Conservation (phyloP, 2,113 vertebrate genomes). For the Bujurquina vittata region DNA sequence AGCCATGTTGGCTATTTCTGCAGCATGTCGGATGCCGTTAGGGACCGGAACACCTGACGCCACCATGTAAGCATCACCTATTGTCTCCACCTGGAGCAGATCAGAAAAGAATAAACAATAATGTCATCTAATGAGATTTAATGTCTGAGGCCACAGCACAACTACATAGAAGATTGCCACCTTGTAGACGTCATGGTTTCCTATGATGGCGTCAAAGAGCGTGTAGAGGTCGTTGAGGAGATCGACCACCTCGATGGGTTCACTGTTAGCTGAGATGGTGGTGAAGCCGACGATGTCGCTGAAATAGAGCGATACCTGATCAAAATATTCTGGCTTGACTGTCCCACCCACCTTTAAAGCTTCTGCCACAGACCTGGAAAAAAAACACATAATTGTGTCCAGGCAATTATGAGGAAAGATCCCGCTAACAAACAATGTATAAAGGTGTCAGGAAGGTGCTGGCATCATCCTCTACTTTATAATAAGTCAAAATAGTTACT, state of each 20-base stretch:
- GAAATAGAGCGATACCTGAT: conserved; percentile 83
- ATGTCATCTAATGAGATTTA: not conserved
- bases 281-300: conserved; percentile 87
- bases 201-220: conserved; percentile 83
- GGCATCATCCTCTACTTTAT: not conserved
- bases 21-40: conserved; percentile 80
- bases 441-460: not conserved
- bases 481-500: conserved; percentile 20
- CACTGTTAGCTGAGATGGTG: conserved; percentile 84
- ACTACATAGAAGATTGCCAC: conserved; percentile 21
- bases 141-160: no score
- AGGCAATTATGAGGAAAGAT: not conserved
- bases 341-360: conserved; percentile 77
- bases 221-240: conserved; percentile 87
- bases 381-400: not conserved
- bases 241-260: conserved; percentile 86
- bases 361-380: conserved; percentile 81
- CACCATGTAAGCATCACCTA: conserved; percentile 86
- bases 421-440: not conserved
- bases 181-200: conserved; percentile 86
- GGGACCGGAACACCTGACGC: conserved; percentile 81
- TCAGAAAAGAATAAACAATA: not conserved
- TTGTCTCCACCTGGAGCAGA: conserved; percentile 81
- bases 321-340: conserved; percentile 82
- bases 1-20: conserved; percentile 85